Evolutionary conservation across 2,113 vertebrate species (phyloP).

Genomic region (Pholis gunnellus): DNA sequence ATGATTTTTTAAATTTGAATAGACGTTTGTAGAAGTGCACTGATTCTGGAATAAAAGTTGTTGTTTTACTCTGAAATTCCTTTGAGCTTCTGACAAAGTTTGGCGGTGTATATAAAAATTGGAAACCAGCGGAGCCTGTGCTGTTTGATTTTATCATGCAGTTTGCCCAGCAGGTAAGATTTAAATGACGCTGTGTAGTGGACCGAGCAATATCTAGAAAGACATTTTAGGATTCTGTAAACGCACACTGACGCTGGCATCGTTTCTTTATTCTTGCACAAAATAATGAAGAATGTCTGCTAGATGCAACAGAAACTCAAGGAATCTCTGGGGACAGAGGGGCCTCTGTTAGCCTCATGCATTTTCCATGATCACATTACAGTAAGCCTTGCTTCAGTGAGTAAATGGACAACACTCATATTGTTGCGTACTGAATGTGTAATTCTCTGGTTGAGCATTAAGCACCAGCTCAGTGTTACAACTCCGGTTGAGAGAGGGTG

Average conservation of each 20-base stretch:
- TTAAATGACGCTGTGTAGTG: neutral
- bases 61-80: slow-evolving; percentile 12
- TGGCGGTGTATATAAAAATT: neutral
- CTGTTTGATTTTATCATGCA: neutral
- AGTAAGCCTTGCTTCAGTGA: slow-evolving; percentile 41
- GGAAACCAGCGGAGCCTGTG: neutral
- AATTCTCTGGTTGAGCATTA: slow-evolving; percentile 10
- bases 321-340: slow-evolving; percentile 67
- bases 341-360: slow-evolving; percentile 62
- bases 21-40: neutral
- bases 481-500: slow-evolving; percentile 12
- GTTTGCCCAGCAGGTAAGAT: neutral
- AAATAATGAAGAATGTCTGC: slow-evolving; percentile 29
- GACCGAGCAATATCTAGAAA: neutral
- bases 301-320: slow-evolving; percentile 47
- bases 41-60: neutral
- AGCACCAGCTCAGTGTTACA: neutral
- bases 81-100: neutral
- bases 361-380: slow-evolving; percentile 73
- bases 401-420: slow-evolving; percentile 47
- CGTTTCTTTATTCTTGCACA: slow-evolving; percentile 5
- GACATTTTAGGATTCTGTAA: neutral
- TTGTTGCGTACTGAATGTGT: slow-evolving; percentile 53
- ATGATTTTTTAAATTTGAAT: neutral
- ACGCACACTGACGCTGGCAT: slow-evolving; percentile 7